Base-by-base conservation (phyloP, 2,797 vertebrate genomes). In the Rhyacichthys aspro region DNA sequence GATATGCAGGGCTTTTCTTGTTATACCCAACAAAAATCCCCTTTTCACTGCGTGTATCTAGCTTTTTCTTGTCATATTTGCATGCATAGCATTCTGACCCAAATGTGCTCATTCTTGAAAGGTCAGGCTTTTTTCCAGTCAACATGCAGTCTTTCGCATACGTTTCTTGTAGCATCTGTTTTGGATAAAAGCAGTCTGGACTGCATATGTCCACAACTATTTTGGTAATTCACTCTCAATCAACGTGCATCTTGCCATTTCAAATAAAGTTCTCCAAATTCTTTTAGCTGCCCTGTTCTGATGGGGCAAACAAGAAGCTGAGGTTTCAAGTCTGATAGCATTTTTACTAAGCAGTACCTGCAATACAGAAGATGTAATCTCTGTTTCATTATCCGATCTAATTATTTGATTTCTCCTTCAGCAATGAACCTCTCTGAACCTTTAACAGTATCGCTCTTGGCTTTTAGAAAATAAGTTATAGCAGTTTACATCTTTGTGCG, bases 81-180 rank as follows among this genome's bases (percentile, higher is more conserved):
- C 11, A 38, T 38, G 37, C 37, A 38, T 39, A 39, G 11, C 2
- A 39, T 14, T 11, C 1, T 3, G 38, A 39, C 9, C 38, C 38
- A 39, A 39, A 39, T 19, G 1, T 7, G 3, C 16, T 36, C 32
- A 49, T 54, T 4, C 11, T 52, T 19, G 39, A 68, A 34, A 59
- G 16, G 17, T 44, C 14, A 16, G 12, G 9, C 10, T 59, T 53
- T 11, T 8, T 39, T 8, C 42, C 32, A 0, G 47, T 52, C 17
- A 62, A 19, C 46, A 57, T 45, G 11, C 14, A 47, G 34, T 43
- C 44, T 49, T 28, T 16, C 10, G 14, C 8, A 39, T 9, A 11
- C 15, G n/a, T 9, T 14, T 48, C 6, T 57, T 61, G 18, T 32
- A 50, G 3, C 49, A 59, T 10, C 38, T 59, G 16, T 55, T 60